Evolutionary conservation across 1,140 invertebrate species (phyloP), one percentile per base, ranked within the genome.

Genomic region (Euura lappo): DNA sequence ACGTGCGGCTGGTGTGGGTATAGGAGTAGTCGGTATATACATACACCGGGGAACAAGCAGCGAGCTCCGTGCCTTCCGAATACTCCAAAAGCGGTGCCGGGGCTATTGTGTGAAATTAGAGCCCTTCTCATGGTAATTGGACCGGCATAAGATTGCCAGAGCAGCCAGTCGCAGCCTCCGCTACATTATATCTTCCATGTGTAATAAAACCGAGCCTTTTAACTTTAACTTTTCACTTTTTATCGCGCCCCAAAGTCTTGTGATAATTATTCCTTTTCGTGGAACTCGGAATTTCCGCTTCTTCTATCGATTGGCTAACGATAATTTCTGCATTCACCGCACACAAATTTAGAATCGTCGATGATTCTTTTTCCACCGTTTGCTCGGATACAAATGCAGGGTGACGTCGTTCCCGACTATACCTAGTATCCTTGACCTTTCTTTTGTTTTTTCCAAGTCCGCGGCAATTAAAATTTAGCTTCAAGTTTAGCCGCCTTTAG

Each of bases 81-180:
- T 42, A 28, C 67, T 68, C 67, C 8, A 68, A 68, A 44, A 68
- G 28, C 28, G 28, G 28, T 68, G 28, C 44, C 10, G 8, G 8
- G 44, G 44, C 67, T 60, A 43, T 84, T 85, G 83, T 82, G 76
- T 79, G 77, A 83, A 86, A 86, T 86, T 86, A 85, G 80, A 85
- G 80, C 81, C 81, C 83, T 86, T 85, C 83, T 85, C 85, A 86
- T 86, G 83, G 81, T 85, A 86, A 86, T 85, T 84, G 82, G 79
- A 82, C 79, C 84, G 84, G 80, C 78, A 75, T 83, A 83, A 84
- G 83, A 85, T 85, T 83, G 81, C 81, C 71, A 77, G 82, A 79
- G 81, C 83, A 79, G 76, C 75, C 73, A 43, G 6, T 28, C 13
- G 11, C 78, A 83, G 80, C 75, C 76, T 79, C 79, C 80, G 69